Percentiles rank a stretch among this genome's conserved stretches.
Conservation (phyloP, 64 coral and sea anemone species). For the Stichodactyla mertensii region DNA sequence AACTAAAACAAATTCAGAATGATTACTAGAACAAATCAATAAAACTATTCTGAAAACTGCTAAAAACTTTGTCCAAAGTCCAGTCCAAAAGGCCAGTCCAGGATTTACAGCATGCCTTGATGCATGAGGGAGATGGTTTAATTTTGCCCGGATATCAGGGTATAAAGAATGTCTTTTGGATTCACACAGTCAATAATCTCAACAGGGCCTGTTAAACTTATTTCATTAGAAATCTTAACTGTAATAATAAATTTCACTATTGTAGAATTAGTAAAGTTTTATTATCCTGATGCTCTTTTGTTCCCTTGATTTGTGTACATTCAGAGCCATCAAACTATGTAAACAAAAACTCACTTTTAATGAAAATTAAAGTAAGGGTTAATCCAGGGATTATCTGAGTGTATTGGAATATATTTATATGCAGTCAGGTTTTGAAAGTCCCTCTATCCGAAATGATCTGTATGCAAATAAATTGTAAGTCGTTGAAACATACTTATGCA, state of each 20-base stretch:
- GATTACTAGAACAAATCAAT: too few relatives aligned
- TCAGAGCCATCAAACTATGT: background rate
- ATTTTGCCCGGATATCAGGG: background rate
- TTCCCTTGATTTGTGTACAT: background rate
- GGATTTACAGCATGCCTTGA: too few relatives aligned
- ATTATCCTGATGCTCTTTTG: background rate
- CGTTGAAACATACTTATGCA: background rate
- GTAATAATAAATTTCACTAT: background rate
- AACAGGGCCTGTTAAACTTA: background rate
- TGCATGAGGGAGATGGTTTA: background rate
- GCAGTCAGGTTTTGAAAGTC: background rate
- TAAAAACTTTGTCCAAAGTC: too few relatives aligned
- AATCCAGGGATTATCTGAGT: conserved; percentile 1
- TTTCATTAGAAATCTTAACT: background rate
- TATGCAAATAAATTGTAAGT: background rate
- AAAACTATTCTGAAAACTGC: too few relatives aligned
- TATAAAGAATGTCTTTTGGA: background rate
- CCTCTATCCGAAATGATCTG: background rate
- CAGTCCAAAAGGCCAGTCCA: too few relatives aligned
- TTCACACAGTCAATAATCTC: background rate
- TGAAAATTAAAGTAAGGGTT: background rate
- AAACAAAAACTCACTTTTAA: background rate
- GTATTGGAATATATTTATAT: background rate
- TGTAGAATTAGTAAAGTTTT: background rate
- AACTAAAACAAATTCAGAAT: too few relatives aligned